Base-by-base conservation (phyloP, 2,888 invertebrate genomes). In the Cephus nigrinus region DNA sequence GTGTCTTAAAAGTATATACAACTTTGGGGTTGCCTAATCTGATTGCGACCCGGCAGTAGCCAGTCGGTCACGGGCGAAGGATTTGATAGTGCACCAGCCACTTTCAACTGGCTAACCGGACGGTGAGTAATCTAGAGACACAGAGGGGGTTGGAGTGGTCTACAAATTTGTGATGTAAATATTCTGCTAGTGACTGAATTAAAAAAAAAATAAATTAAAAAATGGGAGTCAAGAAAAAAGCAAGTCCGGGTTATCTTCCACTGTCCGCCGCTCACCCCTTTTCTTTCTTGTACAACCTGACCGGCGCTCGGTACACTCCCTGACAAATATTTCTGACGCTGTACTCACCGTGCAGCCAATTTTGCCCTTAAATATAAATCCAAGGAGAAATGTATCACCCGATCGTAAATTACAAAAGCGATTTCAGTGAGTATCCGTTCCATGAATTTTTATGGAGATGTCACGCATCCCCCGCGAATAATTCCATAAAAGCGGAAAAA, bases 121-220 rank as follows among this genome's bases (percentile, higher is more conserved):
- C 5, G 9, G 3, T 12, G 30, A 76, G n/a, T 30, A 36, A 40
- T n/a, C 23, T n/a, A 11, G 72, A 36, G 31, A 36, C 12, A 72
- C 5, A 72, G 40, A 31, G 11, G 34, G 0, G 12, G 12, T 23
- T 12, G 3, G 30, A 76, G 11, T 15, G 32, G 76, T 78, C 35
- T 74, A 75, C 80, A 80, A 80, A 83, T 83, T 83, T 83, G 81
- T 82, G 80, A 83, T 82, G 81, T 81, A 83, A 83, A 83, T 82
- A 81, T 82, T 79, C 81, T 77, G 76, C 74, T 69, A 33, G 75
- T 69, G 79, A 79, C 79, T 75, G 73, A 72, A 79, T 77, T 78
- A 76, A 77, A 79, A 77, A 80, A 23, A 23, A 40, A 1, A 5
- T 4, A 40, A 9, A 40, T 5, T 40, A 40, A 23, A 40, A 40